A percentile compares a stretch with the other conserved stretches of the same genome.
Conservation (phyloP, 2,113 vertebrate genomes). For the Cercopithecus mona region DNA sequence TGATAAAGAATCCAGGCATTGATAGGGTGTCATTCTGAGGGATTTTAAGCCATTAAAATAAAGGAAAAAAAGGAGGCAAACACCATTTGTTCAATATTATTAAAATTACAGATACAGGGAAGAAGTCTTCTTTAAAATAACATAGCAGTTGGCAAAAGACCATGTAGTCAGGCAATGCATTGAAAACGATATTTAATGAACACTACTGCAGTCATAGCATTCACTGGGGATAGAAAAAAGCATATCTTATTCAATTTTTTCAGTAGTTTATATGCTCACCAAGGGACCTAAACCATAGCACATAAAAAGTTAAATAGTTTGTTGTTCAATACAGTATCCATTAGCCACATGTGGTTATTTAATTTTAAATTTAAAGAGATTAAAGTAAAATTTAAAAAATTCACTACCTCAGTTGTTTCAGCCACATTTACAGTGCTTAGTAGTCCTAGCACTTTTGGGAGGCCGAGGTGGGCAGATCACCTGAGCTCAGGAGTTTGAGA, state of each 20-base stretch:
- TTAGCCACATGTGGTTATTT: not conserved
- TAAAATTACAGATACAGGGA: not conserved
- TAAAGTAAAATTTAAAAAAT: constrained; percentile 7
- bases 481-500: too few species aligned
- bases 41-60: not conserved
- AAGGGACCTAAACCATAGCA: not conserved
- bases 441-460: not conserved
- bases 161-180: not conserved
- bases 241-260: not conserved
- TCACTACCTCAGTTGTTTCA: not conserved
- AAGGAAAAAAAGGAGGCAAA: not conserved
- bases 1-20: not conserved
- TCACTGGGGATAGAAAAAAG: not conserved
- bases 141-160: not conserved
- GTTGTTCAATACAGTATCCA: not conserved
- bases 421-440: not conserved
- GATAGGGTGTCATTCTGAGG: not conserved
- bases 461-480: too few species aligned
- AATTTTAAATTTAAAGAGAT: not conserved
- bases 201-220: not conserved
- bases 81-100: not conserved
- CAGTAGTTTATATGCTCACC: not conserved
- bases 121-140: not conserved
- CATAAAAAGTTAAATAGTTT: not conserved
- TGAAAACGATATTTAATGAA: not conserved